phyloP scores from a whole-genome alignment of 2,113 vertebrate genomes.

The Alaudala cheleensis region DNA sequence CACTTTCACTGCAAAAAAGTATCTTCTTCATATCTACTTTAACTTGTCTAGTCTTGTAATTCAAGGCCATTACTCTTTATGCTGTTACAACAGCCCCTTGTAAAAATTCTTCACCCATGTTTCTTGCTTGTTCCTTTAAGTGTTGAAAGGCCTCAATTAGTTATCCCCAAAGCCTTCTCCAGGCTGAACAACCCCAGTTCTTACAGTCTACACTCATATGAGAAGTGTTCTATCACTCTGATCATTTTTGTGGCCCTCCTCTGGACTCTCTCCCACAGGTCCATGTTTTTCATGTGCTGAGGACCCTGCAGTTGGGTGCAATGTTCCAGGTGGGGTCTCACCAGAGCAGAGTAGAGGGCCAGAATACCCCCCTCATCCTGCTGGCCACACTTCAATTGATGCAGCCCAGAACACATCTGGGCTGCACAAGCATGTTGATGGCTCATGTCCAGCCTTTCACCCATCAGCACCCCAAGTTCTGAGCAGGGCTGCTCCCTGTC shows the following conservation, averaged over 20 bases:
- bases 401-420: neutral
- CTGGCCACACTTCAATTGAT: neutral
- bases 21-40: no score
- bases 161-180: neutral
- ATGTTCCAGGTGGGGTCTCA: neutral
- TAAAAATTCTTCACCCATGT: neutral
- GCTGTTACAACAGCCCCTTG: neutral
- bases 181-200: neutral
- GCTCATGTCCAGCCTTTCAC: neutral
- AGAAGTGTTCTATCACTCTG: neutral
- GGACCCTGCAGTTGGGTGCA: neutral
- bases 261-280: neutral
- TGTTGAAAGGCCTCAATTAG: neutral
- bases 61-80: neutral
- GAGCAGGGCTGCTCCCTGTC: neutral
- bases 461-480: neutral
- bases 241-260: neutral
- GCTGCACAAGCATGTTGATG: neutral
- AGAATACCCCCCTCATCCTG: neutral
- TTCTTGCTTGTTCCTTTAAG: neutral
- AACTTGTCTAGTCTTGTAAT: neutral
- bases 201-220: neutral
- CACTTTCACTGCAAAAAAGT: neutral
- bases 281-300: neutral
- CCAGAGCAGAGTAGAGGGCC: fast-evolving